Evolutionary conservation across 2,888 invertebrate species (phyloP).

Genomic region (Drosophila rubida): DNA sequence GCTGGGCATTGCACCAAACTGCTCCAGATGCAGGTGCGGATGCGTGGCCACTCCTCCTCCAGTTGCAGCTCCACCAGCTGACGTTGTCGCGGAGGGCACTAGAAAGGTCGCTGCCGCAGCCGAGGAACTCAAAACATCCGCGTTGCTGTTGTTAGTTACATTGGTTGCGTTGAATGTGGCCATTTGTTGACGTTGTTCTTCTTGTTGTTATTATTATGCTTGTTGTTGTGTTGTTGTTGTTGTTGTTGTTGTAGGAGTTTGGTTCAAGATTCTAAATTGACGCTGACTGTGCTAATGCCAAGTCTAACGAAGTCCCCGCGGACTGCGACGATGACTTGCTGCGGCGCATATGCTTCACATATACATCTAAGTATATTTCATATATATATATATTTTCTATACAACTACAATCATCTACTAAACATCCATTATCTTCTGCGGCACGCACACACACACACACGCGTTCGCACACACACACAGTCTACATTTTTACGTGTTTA

Average conservation of each 20-base stretch:
- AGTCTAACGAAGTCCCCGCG: constrained; percentile 31
- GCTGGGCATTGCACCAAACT: constrained; percentile 70
- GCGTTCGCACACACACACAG: constrained; percentile 55
- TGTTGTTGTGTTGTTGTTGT: constrained; percentile 10
- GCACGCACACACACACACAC: constrained; percentile 43
- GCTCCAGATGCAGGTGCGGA: constrained; percentile 66
- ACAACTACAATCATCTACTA: constrained; percentile 39
- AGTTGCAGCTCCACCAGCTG: constrained; percentile 15
- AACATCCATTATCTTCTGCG: constrained; percentile 65
- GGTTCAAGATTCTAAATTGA: constrained; percentile 17
- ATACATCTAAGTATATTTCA: constrained; percentile 24
- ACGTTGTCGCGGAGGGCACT: constrained; percentile 70
- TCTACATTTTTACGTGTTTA: constrained; percentile 74
- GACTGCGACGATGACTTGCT: constrained; percentile 28
- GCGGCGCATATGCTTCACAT: constrained; percentile 56
- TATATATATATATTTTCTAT: constrained; percentile 41
- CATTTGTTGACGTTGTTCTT: constrained; percentile 65
- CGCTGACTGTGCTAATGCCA: neutral
- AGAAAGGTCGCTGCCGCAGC: constrained; percentile 71
- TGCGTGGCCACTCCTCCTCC: constrained; percentile 30
- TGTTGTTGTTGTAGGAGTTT: constrained; percentile 16
- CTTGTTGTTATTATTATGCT: neutral
- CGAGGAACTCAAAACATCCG: constrained; percentile 77
- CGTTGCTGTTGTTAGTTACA: constrained; percentile 55
- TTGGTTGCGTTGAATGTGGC: constrained; percentile 76